Percentiles rank a stretch among this genome's conserved stretches.
These are phyloP conservation scores for Teinopalpus imperialis DNA, from an alignment of 2,888 invertebrate species.

Conservation along the genomic window DNA sequence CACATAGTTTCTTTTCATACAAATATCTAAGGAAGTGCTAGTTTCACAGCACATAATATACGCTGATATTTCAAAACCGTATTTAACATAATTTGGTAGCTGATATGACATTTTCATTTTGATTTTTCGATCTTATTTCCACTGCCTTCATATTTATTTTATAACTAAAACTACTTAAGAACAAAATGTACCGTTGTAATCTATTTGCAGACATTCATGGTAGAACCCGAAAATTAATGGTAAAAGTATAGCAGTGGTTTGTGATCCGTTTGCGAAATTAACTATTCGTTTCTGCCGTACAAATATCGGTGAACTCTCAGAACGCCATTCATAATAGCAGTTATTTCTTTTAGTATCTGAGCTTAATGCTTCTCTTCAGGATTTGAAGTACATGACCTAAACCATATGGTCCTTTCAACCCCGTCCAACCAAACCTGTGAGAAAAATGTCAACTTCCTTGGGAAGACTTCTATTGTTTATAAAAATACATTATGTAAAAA, in stretches of 20 bases:
- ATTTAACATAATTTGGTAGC: too few relatives aligned
- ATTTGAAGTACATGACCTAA: constrained; percentile 33
- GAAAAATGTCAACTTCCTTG: constrained; percentile 34
- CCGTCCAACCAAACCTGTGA: constrained; percentile 29
- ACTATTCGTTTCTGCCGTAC: constrained; percentile 30
- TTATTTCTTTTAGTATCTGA: constrained; percentile 29
- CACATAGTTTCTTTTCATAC: too few relatives aligned
- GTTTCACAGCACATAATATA: too few relatives aligned
- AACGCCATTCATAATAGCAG: constrained; percentile 29
- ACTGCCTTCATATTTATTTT: constrained; percentile 34
- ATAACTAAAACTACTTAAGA: constrained; percentile 35
- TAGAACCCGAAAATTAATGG: constrained; percentile 35
- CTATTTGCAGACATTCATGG: constrained; percentile 32
- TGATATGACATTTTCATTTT: too few relatives aligned
- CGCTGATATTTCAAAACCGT: too few relatives aligned
- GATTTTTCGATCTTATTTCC: too few relatives aligned
- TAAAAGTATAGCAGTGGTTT: constrained; percentile 34
- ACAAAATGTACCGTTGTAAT: constrained; percentile 36
- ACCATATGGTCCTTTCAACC: constrained; percentile 31
- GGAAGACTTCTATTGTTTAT: too few relatives aligned
- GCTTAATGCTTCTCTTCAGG: constrained; percentile 15
- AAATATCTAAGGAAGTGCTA: too few relatives aligned
- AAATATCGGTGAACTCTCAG: constrained; percentile 32
- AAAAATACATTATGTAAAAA: constrained; percentile 28
- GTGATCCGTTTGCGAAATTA: constrained; percentile 34